phyloP scores from a whole-genome alignment of 2,888 invertebrate genomes.

The Portevinia maculata region DNA sequence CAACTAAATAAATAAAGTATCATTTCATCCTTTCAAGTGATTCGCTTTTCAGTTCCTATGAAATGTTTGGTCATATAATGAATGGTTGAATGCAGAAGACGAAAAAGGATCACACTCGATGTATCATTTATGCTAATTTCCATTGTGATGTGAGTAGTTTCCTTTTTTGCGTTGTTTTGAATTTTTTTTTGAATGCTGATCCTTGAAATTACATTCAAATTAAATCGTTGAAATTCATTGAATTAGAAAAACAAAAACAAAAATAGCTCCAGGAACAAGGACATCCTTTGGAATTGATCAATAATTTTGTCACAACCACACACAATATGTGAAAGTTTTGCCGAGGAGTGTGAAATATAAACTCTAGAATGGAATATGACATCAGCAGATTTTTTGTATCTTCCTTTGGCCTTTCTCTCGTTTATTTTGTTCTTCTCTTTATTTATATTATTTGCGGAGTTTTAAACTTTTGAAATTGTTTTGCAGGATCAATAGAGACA shows the following conservation, averaged over 20 bases:
- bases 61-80: constrained; percentile 36
- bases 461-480: constrained; percentile 61
- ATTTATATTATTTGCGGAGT: constrained; percentile 56
- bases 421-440: not conserved
- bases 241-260: constrained; percentile 27
- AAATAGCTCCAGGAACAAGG: constrained; percentile 1
- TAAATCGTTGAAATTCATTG: constrained; percentile 70
- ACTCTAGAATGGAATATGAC: constrained; percentile 57
- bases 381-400: constrained; percentile 66
- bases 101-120: constrained; percentile 51
- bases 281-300: constrained; percentile 41
- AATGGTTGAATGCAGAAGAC: not conserved
- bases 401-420: constrained; percentile 3
- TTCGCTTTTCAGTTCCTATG: constrained; percentile 27
- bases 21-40: constrained; percentile 42
- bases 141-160: constrained; percentile 38
- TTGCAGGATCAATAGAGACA: not conserved
- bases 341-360: constrained; percentile 37
- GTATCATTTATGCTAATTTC: constrained; percentile 67
- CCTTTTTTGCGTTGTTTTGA: constrained; percentile 11
- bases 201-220: constrained; percentile 67
- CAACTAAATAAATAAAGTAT: constrained; percentile 48
- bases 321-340: constrained; percentile 25
- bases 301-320: constrained; percentile 59
- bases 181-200: constrained; percentile 29